A percentile compares a stretch with the other conserved stretches of the same genome.
phyloP scores from a whole-genome alignment of 2,888 invertebrate species.

The Acanthosoma haemorrhoidale region DNA sequence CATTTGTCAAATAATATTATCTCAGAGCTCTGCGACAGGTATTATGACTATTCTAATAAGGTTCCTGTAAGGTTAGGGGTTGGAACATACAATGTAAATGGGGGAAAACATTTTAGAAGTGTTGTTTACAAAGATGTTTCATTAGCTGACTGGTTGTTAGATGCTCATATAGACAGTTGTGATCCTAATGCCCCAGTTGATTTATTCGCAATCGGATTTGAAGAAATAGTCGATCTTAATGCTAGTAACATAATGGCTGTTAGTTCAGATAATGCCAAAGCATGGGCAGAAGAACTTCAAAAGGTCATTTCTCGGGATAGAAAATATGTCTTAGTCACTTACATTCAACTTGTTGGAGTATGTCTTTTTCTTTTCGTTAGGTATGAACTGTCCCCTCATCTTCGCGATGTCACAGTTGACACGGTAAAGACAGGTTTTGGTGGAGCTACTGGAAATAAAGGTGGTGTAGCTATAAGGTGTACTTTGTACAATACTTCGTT shows the following conservation, averaged over 20 bases:
- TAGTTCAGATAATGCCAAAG: slow-evolving; percentile 83
- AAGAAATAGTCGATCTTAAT: slow-evolving; percentile 98
- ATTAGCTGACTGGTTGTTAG: slow-evolving; percentile 82
- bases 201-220: slow-evolving; percentile 95
- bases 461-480: slow-evolving; percentile 71
- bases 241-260: slow-evolving; percentile 97
- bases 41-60: slow-evolving; percentile 66
- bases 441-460: slow-evolving; percentile 89
- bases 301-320: slow-evolving; percentile 83
- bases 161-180: slow-evolving; percentile 56
- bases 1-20: slow-evolving; percentile 72
- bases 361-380: slow-evolving; percentile 92
- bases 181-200: slow-evolving; percentile 65
- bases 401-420: slow-evolving; percentile 90
- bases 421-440: slow-evolving; percentile 97
- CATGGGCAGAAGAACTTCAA: slow-evolving; percentile 93
- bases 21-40: slow-evolving; percentile 77
- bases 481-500: slow-evolving; percentile 87
- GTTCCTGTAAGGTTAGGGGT: slow-evolving; percentile 72
- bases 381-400: slow-evolving; percentile 78
- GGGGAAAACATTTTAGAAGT: slow-evolving; percentile 96
- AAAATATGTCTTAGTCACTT: slow-evolving; percentile 83
- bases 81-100: slow-evolving; percentile 99
- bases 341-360: slow-evolving; percentile 94
- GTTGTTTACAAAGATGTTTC: slow-evolving; percentile 88